Evolutionary conservation across 2,113 vertebrate genomes (phyloP), one percentile per base, ranked within the genome.

Genomic region (Tupaia tana): DNA sequence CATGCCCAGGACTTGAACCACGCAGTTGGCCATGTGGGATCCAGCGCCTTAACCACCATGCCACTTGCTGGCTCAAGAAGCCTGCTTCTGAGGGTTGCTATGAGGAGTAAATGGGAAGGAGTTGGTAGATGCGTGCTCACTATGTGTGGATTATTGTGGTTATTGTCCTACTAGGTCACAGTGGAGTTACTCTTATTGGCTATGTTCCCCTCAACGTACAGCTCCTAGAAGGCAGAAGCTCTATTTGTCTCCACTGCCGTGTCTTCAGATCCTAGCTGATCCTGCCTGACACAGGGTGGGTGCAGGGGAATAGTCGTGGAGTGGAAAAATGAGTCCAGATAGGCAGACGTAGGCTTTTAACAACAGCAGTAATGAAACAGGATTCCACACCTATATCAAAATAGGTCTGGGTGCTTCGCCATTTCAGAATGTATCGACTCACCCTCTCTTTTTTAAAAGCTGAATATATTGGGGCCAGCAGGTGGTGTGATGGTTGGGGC

Each of bases 91-190:
- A 93, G 71, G 59, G 34, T 12, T 7, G 69, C 79, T 14, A 22
- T 16, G 59, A 22, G 73, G 75, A 24, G 27, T 11, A 5, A 15
- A 7, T 16, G 69, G 63, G 29, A 75, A 63, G 31, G 19, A 0
- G 5, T 15, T 2, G 63, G 82, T 13, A 2, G 19, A 1, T 1
- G 63, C 11, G 61, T 56, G 59, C n/a, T 22, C 64, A 11, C 3
- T 4, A 0, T 18, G 31, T 22, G 27, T 29, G 19, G 80, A 1
- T 34, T 22, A n/a, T 13, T 1, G 15, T 77, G 9, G 5, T 66
- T 10, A 1, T 22, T 14, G 2, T 29, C n/a, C 10, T 20, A 13
- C 52, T 2, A 6, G 56, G 67, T 11, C 4, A 2, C 1, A 1
- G 61, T 13, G n/a, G 19, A 19, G n/a, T 15, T 25, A 5, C 18